These are phyloP conservation scores for Pseudolaguvia tuberculata DNA, from an alignment of 2,113 vertebrate genomes.

Conservation along the genomic window DNA sequence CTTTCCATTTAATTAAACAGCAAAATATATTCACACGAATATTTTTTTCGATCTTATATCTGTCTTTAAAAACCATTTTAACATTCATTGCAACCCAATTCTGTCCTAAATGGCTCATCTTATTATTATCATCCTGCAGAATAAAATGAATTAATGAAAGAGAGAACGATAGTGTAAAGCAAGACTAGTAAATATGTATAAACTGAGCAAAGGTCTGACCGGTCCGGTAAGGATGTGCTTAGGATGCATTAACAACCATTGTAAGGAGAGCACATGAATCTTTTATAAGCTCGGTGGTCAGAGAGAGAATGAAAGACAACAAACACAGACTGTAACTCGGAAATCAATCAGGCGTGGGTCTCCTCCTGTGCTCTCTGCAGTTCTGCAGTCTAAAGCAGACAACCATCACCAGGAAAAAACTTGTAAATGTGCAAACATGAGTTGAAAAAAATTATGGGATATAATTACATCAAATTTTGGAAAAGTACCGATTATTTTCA, in stretches of 20 bases:
- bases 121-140: conserved; percentile 2
- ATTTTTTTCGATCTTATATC: not conserved
- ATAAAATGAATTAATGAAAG: conserved; percentile 7
- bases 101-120: conserved; percentile 15
- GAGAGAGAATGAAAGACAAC: conserved; percentile 62
- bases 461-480: not conserved
- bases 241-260: conserved; percentile 61
- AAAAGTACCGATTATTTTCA: not conserved
- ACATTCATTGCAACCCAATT: conserved; percentile 14
- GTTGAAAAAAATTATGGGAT: not conserved
- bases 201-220: conserved; percentile 45
- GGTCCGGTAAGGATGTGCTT: conserved; percentile 46
- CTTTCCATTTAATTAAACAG: not conserved
- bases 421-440: not conserved
- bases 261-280: conserved; percentile 61
- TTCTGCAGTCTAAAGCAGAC: conserved; percentile 42
- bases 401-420: not conserved
- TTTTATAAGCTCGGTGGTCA: conserved; percentile 61
- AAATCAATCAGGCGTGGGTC: conserved; percentile 58
- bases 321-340: conserved; percentile 40
- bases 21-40: not conserved
- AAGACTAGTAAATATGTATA: conserved; percentile 54
- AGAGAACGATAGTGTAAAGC: conserved; percentile 23
- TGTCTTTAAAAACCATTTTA: not conserved
- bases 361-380: conserved; percentile 40